phyloP scores from a whole-genome alignment of 2,888 invertebrate genomes.

The Stenolophus ochropezus region DNA sequence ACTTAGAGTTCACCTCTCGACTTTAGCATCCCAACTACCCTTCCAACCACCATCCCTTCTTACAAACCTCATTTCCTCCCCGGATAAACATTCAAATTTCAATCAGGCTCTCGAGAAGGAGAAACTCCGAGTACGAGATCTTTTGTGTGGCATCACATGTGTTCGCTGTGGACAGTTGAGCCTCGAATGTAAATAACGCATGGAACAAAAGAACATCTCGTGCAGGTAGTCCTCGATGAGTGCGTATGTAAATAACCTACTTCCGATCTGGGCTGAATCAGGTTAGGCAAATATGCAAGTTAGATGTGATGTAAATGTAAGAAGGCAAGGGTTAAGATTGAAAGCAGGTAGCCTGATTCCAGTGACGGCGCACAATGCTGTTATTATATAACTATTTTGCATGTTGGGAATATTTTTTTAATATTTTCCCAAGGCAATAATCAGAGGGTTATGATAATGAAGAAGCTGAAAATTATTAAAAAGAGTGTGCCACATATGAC shows the following conservation, averaged over 20 bases:
- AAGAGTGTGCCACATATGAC: too few relatives aligned
- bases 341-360: slow-evolving; percentile 8
- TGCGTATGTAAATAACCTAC: slow-evolving; percentile 46
- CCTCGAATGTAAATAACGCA: slow-evolving; percentile 21
- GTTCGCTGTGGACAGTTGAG: neutral
- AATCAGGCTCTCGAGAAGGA: neutral
- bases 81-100: slow-evolving; percentile 1
- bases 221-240: slow-evolving; percentile 20
- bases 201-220: slow-evolving; percentile 18
- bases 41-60: neutral
- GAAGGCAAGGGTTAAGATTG: slow-evolving; percentile 21
- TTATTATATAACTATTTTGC: too few relatives aligned
- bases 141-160: slow-evolving; percentile 35
- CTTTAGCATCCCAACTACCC: slow-evolving; percentile 25
- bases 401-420: too few relatives aligned
- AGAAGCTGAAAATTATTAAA: too few relatives aligned
- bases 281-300: slow-evolving; percentile 43
- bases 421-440: too few relatives aligned
- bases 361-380: slow-evolving; percentile 16
- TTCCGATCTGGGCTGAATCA: slow-evolving; percentile 35
- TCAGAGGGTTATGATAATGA: too few relatives aligned
- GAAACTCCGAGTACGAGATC: slow-evolving; percentile 38
- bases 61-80: slow-evolving; percentile 22
- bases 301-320: slow-evolving; percentile 25
- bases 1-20: slow-evolving; percentile 1